Evolutionary conservation across 2,113 vertebrate genomes (phyloP).

Genomic region (Notarius quadriscutis): DNA sequence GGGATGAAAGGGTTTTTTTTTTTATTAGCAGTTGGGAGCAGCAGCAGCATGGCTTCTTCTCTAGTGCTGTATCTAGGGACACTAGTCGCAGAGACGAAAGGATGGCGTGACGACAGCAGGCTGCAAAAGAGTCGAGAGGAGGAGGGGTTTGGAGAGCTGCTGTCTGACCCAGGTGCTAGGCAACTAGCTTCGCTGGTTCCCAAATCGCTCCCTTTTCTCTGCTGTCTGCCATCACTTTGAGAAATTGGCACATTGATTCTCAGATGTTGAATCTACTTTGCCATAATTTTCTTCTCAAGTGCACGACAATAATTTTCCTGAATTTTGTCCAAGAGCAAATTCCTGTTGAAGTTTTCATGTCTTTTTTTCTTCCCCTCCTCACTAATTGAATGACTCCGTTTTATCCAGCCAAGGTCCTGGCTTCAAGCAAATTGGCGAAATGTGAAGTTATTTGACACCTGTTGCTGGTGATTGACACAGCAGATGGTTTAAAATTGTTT

Average conservation of each 20-base stretch:
- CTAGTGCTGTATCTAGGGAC: conserved; percentile 67
- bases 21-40: background rate
- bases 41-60: conserved; percentile 49
- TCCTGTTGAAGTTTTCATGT: background rate
- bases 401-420: background rate
- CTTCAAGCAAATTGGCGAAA: background rate
- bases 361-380: background rate
- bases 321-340: background rate
- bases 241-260: background rate
- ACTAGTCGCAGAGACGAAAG: conserved; percentile 48
- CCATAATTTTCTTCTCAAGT: background rate
- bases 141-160: conserved; percentile 26
- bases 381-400: background rate
- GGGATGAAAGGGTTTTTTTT: background rate
- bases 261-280: background rate
- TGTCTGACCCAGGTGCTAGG: conserved; percentile 56
- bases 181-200: conserved; percentile 48
- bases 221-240: conserved; percentile 15
- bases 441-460: background rate
- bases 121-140: conserved; percentile 15
- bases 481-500: background rate
- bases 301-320: background rate
- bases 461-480: background rate
- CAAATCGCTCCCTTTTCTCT: background rate
- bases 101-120: conserved; percentile 55